Percentiles rank a stretch among this genome's conserved stretches.
These are phyloP conservation scores for Heliconius erato DNA, from an alignment of 2,888 invertebrate genomes.

Conservation along the genomic window DNA sequence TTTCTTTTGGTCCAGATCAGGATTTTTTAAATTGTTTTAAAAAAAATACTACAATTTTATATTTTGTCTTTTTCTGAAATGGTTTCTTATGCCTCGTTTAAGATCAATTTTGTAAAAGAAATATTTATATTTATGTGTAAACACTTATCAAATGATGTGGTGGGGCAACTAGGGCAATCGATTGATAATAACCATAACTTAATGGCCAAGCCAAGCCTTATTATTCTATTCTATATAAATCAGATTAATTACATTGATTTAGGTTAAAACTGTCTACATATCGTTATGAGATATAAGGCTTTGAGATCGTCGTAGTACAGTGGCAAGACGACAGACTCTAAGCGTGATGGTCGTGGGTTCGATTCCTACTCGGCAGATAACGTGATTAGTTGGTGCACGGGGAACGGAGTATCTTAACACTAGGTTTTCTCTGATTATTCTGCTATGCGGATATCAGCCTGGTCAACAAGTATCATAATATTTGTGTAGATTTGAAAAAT, in stretches of 20 bases:
- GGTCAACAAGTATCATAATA: no score
- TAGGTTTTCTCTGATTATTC: no score
- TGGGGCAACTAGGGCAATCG: background rate
- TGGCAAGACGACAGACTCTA: background rate
- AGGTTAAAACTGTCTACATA: background rate
- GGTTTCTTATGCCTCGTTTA: background rate
- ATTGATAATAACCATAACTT: background rate
- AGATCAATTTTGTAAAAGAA: background rate
- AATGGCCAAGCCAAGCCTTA: background rate
- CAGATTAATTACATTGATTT: conserved; percentile 1
- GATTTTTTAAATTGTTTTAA: no score
- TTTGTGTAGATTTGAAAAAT: no score
- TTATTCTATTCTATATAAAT: background rate
- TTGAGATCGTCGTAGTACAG: background rate
- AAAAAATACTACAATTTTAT: no score
- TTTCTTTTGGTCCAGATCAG: no score
- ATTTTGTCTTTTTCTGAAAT: no score
- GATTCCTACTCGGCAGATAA: background rate
- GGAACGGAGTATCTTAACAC: no score
- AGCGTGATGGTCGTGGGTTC: background rate
- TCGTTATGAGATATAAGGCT: background rate
- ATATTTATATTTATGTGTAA: background rate
- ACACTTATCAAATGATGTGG: background rate
- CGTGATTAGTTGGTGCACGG: no score
- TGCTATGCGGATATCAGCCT: no score